A percentile compares a stretch with the other conserved stretches of the same genome.
These are phyloP conservation scores for Apoda limacodes DNA, from an alignment of 2,888 invertebrate genomes.

Conservation along the genomic window DNA sequence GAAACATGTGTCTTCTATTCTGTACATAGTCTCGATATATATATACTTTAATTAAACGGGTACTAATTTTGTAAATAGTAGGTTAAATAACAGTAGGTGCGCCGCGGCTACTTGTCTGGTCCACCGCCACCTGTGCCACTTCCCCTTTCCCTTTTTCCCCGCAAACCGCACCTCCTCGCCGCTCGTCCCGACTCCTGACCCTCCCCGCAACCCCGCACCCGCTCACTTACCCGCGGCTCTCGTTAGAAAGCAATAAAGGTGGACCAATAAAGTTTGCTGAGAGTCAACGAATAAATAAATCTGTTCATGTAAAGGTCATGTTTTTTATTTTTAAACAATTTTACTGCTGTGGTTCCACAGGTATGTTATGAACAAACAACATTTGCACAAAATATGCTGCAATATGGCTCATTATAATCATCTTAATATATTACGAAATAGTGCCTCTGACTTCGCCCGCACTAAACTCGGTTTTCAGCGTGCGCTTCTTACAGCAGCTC, in stretches of 20 bases:
- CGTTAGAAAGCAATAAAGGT: conserved; percentile 62
- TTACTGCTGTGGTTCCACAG: no score
- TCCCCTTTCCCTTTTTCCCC: conserved; percentile 13
- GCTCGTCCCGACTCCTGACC: conserved; percentile 12
- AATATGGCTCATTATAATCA: no score
- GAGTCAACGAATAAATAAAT: conserved; percentile 64
- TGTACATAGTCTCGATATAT: conserved; percentile 52
- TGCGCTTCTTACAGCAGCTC: no score
- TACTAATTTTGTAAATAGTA: conserved; percentile 63
- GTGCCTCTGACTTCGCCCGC: no score
- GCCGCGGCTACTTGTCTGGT: conserved; percentile 55
- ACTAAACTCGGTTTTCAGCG: no score
- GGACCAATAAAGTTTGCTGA: conserved; percentile 65
- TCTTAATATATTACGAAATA: no score
- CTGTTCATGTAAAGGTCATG: conserved; percentile 63
- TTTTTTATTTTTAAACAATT: no score
- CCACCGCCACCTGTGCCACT: conserved; percentile 39
- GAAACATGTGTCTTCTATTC: conserved; percentile 24
- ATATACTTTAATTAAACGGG: conserved; percentile 54
- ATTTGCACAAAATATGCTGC: no score
- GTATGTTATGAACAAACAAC: no score
- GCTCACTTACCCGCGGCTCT: conserved; percentile 24
- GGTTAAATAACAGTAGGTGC: conserved; percentile 53
- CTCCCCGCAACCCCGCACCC: conserved; percentile 10
- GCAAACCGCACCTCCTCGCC: conserved; percentile 5